Evolutionary conservation across 2,113 vertebrate genomes (phyloP).

Genomic region (Macroglossus sobrinus): DNA sequence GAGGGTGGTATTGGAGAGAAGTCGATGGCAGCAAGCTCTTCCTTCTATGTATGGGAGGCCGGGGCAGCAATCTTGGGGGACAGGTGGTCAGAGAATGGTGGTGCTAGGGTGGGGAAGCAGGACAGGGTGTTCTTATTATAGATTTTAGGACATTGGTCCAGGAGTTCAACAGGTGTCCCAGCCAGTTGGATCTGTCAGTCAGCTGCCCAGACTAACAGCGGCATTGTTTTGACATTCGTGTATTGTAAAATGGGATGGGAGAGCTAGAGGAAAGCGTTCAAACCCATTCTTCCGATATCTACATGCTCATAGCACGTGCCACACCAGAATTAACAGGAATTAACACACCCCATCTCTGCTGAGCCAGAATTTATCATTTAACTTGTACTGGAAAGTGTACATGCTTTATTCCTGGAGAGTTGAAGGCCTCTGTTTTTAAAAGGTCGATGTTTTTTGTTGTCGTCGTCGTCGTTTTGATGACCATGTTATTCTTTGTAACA

Average conservation of each 20-base stretch:
- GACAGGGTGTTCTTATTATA: conserved; percentile 52
- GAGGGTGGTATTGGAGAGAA: background rate
- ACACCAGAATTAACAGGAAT: background rate
- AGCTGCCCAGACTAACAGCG: conserved; percentile 2
- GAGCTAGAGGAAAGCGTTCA: background rate
- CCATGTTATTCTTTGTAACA: conserved; percentile 70
- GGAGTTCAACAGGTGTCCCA: conserved; percentile 50
- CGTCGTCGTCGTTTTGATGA: background rate
- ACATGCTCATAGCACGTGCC: background rate
- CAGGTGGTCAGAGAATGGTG: conserved; percentile 28
- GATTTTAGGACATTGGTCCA: background rate
- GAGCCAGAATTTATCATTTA: background rate
- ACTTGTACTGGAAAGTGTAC: background rate
- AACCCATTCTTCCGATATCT: background rate
- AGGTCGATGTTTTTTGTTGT: background rate
- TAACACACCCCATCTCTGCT: background rate
- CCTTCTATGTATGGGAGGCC: background rate
- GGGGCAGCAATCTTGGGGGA: background rate
- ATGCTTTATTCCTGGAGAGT: conserved; percentile 26
- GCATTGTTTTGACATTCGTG: background rate
- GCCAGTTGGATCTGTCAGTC: conserved; percentile 56
- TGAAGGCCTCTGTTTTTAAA: conserved; percentile 45
- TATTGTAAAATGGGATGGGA: background rate
- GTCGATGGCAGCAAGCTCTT: background rate
- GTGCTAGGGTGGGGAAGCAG: background rate